Percentiles rank a stretch among this genome's conserved stretches.
Evolutionary conservation across 2,797 vertebrate species (phyloP).

Genomic region (Molothrus aeneus): DNA sequence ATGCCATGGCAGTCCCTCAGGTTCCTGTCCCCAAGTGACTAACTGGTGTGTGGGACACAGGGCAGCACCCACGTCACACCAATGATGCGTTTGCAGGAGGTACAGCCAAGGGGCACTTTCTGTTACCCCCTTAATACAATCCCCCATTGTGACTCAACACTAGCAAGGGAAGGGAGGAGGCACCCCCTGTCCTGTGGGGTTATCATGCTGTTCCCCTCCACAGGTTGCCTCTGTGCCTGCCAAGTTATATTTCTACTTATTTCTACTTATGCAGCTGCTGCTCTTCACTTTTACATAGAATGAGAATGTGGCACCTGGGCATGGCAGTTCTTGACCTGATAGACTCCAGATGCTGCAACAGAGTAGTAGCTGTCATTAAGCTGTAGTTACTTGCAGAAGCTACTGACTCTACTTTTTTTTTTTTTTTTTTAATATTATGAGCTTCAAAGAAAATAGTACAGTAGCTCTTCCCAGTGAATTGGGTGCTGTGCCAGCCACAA

Average conservation of each 20-base stretch:
- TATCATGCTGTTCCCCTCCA: neutral
- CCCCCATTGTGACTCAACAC: neutral
- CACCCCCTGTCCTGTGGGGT: neutral
- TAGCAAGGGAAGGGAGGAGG: neutral
- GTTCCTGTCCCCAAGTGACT: neutral
- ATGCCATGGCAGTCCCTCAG: neutral
- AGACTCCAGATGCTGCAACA: neutral
- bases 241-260: neutral
- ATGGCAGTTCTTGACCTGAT: neutral
- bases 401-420: neutral
- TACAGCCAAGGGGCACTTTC: neutral
- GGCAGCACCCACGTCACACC: neutral
- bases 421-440: neutral
- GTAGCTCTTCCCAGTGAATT: neutral
- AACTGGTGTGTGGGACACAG: neutral
- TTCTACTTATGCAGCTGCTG: neutral
- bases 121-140: neutral
- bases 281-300: neutral
- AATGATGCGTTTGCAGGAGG: neutral
- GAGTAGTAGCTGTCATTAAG: neutral
- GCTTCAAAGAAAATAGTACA: neutral
- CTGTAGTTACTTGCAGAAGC: neutral
- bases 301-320: neutral
- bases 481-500: neutral
- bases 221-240: rapidly evolving